Conservation (phyloP, 2,797 vertebrate species). For the Hippoglossus hippoglossus region DNA sequence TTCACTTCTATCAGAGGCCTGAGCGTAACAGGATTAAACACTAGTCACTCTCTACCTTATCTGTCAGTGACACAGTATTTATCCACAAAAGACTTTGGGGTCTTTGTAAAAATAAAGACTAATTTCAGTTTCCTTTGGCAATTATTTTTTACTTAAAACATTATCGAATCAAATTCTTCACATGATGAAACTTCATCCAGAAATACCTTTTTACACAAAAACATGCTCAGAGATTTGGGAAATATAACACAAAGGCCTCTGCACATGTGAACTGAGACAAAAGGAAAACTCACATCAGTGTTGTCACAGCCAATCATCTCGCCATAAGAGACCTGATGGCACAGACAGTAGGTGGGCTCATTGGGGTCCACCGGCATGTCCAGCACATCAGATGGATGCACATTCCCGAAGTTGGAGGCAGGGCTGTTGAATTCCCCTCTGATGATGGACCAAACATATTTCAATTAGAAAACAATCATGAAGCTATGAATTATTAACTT, state of each 20-base stretch:
- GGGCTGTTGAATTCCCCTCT: conserved; percentile 94
- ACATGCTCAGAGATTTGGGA: not conserved
- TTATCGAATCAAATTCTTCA: not conserved
- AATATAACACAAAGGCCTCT: not conserved
- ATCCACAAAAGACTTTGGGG: no score
- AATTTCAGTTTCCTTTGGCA: not conserved
- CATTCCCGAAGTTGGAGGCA: conserved; percentile 92
- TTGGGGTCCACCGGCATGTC: conserved; percentile 99
- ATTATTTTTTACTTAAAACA: not conserved
- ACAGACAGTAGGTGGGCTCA: conserved; percentile 98
- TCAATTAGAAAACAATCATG: not conserved
- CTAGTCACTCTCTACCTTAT: no score
- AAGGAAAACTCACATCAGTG: conserved; percentile 90
- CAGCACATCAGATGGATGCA: conserved; percentile 97
- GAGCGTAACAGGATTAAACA: no score
- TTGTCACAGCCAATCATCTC: conserved; percentile 99
- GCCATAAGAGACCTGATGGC: conserved; percentile 98
- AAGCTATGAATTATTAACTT: not conserved
- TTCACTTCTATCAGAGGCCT: no score
- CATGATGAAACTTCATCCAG: not conserved
- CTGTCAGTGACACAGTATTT: no score
- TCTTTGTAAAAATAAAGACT: not conserved
- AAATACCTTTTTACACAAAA: not conserved
- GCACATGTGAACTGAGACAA: not conserved
- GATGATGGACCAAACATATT: conserved; percentile 41